Base-by-base conservation (phyloP, 35 echinoderm and acorn worm species). In the Ophiothrix spiculata region DNA sequence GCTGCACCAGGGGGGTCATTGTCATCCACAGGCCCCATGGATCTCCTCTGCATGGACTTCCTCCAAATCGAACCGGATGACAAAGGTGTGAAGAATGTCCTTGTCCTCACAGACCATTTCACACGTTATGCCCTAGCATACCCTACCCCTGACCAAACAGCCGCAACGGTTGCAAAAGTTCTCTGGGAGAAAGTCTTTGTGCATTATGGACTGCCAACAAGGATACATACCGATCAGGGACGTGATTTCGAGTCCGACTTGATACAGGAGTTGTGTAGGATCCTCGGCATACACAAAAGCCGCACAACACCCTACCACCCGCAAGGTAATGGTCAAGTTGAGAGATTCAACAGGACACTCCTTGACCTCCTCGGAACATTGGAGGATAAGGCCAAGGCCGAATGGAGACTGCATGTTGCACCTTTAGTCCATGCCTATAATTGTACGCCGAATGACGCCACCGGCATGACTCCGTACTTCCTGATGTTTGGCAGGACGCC, bases 401-500 rank as follows among this genome's bases (percentile, higher is more conserved):
- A 92, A 28, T 93, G 87, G 91, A 85, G 87, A 25, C 38, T 84
- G 31, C 54, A 90, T 73, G 78, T 93, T 19, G 56, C 37, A 25
- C 17, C 69, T 0, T 33, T 93, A 16, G 87, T 93, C n/a, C 87
- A 93, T 86, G 87, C 82, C 12, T 93, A 93, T 37, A 93, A 93
- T 39, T 89, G 86, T 54, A 91, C 91, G 11, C 75, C 36, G 37
- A 75, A 83, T 38, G 87, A 85, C 34, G 56, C 37, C 32, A 93
- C 91, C 2, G 87, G 87, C 25, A 86, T 84, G 45, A 79, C 86
- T 33, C 87, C 87, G n/a, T 93, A 90, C 39, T 85, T 85, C 32
- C 64, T 93, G 17, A 79, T 93, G 36, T 85, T 90, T 37, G 75
- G 75, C 8, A 4, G 76, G 38, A 36, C 33, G 76, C 32, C 76